These are phyloP conservation scores for Platysteira castanea DNA, from an alignment of 2,113 vertebrate species.

Conservation along the genomic window DNA sequence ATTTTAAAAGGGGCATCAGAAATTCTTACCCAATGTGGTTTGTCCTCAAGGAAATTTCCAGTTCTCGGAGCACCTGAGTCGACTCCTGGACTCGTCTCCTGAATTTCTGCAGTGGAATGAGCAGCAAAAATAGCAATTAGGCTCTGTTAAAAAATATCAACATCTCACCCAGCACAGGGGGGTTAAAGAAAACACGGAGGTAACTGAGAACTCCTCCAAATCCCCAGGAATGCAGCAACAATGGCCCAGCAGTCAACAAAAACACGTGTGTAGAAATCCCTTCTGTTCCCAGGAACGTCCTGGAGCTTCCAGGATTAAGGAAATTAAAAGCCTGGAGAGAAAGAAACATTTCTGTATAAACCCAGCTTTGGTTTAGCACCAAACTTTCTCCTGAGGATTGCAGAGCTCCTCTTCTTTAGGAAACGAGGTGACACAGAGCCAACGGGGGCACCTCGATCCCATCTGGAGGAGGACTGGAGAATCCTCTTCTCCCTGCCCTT, in stretches of 20 bases:
- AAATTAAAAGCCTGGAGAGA: neutral
- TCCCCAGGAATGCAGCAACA: neutral
- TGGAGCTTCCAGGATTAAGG: neutral
- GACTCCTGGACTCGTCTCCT: slow-evolving; percentile 96
- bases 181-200: neutral
- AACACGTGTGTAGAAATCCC: neutral
- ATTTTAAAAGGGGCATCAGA: neutral
- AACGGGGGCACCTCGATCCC: accelerated
- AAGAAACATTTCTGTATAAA: neutral
- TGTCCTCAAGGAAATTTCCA: slow-evolving; percentile 97
- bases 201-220: neutral
- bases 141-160: neutral
- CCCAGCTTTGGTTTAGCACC: neutral
- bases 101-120: slow-evolving; percentile 84
- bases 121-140: neutral
- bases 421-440: accelerated
- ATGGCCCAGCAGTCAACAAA: neutral
- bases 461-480: neutral
- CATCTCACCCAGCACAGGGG: neutral
- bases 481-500: neutral
- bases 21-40: slow-evolving; percentile 97
- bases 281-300: neutral
- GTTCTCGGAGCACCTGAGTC: slow-evolving; percentile 94
- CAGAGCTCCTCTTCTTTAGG: neutral
- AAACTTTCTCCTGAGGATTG: neutral